Evolutionary conservation across 2,113 vertebrate species (phyloP).

Genomic region (Tragelaphus imberbis): DNA sequence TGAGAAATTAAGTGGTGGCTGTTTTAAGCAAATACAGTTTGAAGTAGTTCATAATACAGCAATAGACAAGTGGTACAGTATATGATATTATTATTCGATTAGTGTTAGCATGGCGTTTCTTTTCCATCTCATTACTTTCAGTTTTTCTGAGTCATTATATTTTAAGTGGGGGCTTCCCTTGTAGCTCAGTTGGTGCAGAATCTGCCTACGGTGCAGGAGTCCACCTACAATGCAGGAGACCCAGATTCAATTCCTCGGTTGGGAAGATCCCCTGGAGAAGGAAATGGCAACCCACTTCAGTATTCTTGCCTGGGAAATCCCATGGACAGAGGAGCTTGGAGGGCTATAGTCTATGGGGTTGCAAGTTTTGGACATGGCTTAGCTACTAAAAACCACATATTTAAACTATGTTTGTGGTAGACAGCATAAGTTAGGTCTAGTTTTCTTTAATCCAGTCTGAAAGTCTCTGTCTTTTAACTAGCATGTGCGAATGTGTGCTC

Average conservation of each 20-base stretch:
- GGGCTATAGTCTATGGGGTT: background rate
- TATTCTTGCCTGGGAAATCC: background rate
- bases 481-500: fast-evolving
- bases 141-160: background rate
- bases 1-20: background rate
- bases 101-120: background rate
- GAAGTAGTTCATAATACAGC: background rate
- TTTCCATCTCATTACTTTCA: background rate
- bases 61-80: background rate
- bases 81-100: background rate
- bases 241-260: background rate
- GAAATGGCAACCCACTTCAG: background rate
- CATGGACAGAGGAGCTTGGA: background rate
- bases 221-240: background rate
- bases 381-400: background rate
- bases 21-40: background rate
- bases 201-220: background rate
- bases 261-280: background rate
- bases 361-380: background rate
- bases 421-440: background rate
- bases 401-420: background rate
- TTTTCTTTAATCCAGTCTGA: background rate
- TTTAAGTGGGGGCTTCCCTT: background rate
- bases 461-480: background rate
- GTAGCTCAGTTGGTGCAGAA: background rate